Evolutionary conservation across 2,888 invertebrate species (phyloP), one percentile per base, ranked within the genome.

Genomic region (Trilocha varians): DNA sequence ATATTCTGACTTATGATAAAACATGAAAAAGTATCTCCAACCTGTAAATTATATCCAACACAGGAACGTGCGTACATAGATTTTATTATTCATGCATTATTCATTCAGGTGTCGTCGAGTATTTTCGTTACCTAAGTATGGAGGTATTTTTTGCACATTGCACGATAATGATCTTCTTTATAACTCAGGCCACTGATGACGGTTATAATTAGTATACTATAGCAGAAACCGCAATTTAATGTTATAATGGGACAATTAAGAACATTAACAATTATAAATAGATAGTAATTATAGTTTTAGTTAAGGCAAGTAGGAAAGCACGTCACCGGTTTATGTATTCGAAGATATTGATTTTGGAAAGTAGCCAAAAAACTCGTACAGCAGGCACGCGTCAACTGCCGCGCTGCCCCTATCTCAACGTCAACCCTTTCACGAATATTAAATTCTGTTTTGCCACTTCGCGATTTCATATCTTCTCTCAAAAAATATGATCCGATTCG

Each of bases 401-500:
- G 72, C 74, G 77, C 74, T 78, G 78, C 72, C 73, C 77, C 78
- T 75, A 70, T 72, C 71, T 71, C 76, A 71, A 69, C 77, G 72
- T 85, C 78, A 85, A 84, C 83, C 85, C 85, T 84, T 85, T 85
- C 74, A 84, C 85, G 82, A 84, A 85, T 85, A 85, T 85, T 84
- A 85, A 84, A 85, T 84, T 84, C 79, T 84, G 84, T 85, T 85
- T 84, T 84, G 83, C 82, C 82, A 83, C 80, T 84, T 85, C 72
- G 75, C 78, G 74, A 78, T 72, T 82, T 74, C 72, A 78, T 78
- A 78, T 78, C 66, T 72, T 67, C 67, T 69, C 59, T 65, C 68
- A 75, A 76, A 78, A 79, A 74, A 73, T 73, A 72, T 73, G 73
- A 78, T 79, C 69, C 66, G 72, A 74, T 74, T 68, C 70, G 65